These are phyloP conservation scores for Nephrotoma appendiculata DNA, from an alignment of 2,888 invertebrate species.

Conservation along the genomic window DNA sequence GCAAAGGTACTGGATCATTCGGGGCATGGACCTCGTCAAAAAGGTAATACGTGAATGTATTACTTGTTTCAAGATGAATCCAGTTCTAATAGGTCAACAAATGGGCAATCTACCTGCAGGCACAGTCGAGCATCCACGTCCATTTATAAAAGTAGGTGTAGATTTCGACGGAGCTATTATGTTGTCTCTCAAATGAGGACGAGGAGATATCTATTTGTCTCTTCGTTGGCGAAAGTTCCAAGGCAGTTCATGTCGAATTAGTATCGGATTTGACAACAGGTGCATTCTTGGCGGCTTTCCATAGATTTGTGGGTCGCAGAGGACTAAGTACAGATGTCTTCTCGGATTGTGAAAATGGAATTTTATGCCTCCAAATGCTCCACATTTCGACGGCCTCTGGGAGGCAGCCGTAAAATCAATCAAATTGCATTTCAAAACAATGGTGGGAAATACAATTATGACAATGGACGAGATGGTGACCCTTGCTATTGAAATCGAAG, in stretches of 20 bases:
- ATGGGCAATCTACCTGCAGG: background rate
- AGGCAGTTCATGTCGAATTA: too few species aligned
- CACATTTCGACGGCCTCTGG: too few species aligned
- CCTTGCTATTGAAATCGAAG: constrained; percentile 20
- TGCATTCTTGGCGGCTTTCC: too few species aligned
- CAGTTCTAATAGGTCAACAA: background rate
- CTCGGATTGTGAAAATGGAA: too few species aligned
- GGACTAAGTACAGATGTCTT: too few species aligned
- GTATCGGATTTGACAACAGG: too few species aligned
- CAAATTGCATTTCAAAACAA: too few species aligned
- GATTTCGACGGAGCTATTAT: background rate
- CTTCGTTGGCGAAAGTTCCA: too few species aligned
- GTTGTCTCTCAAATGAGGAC: background rate
- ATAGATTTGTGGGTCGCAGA: too few species aligned
- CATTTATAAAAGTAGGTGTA: background rate
- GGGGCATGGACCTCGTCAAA: constrained; percentile 3
- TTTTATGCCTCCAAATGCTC: too few species aligned
- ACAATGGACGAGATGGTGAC: constrained; percentile 22
- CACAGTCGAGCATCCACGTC: background rate
- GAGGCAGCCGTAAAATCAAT: too few species aligned
- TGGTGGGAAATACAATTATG: constrained; percentile 15
- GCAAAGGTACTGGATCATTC: constrained; percentile 13
- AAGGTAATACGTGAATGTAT: constrained; percentile 8
- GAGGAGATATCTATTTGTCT: too few species aligned
- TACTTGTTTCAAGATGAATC: background rate